Percentiles rank a stretch among this genome's conserved stretches.
These are phyloP conservation scores for Chydorus sphaericus DNA, from an alignment of 2,888 invertebrate species.

Conservation along the genomic window DNA sequence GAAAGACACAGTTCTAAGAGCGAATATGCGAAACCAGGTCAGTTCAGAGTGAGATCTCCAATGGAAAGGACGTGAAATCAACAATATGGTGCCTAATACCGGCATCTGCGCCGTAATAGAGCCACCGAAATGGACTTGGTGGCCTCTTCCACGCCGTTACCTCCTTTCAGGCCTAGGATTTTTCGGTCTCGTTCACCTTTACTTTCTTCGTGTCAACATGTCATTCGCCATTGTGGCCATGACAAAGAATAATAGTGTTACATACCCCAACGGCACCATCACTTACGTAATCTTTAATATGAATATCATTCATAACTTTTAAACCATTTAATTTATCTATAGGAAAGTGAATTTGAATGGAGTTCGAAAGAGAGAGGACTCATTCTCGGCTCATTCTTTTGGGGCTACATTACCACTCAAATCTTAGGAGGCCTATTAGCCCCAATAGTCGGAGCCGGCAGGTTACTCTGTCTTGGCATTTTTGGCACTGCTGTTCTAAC, in stretches of 20 bases:
- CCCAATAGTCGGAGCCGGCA: constrained; percentile 69
- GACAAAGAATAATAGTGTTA: constrained; percentile 52
- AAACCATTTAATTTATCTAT: too few species aligned
- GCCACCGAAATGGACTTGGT: constrained; percentile 9
- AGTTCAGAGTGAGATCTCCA: too few species aligned
- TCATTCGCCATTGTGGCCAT: constrained; percentile 89
- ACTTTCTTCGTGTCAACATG: constrained; percentile 69
- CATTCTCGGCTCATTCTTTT: constrained; percentile 74
- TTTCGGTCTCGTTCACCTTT: constrained; percentile 71
- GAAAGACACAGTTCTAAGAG: too few species aligned
- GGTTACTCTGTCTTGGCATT: constrained; percentile 52
- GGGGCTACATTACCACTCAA: constrained; percentile 69
- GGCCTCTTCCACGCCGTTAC: constrained; percentile 26
- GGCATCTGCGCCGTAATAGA: too few species aligned
- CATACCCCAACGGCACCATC: constrained; percentile 15
- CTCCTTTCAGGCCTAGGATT: constrained; percentile 57
- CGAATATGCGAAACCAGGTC: too few species aligned
- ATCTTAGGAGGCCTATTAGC: constrained; percentile 71
- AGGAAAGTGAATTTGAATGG: constrained; percentile 73
- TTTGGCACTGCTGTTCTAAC: constrained; percentile 64
- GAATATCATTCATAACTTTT: too few species aligned
- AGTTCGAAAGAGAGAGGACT: constrained; percentile 57
- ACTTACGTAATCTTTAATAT: constrained; percentile 11
- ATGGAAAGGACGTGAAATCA: too few species aligned
- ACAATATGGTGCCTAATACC: too few species aligned